Conservation (phyloP, 1,140 invertebrate species). For the Tetraneura akinire region DNA sequence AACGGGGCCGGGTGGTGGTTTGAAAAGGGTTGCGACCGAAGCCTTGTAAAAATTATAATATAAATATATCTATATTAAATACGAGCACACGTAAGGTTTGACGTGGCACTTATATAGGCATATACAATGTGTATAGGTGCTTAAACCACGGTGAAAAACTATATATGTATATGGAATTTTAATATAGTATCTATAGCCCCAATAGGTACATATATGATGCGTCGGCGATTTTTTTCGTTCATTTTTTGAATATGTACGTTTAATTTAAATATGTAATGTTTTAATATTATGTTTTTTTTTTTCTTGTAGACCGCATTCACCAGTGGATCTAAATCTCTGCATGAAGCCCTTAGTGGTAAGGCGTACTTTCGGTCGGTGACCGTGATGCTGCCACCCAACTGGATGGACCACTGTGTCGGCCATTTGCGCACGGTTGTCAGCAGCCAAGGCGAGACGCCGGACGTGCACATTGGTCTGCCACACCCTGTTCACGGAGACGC, state of each 20-base stretch:
- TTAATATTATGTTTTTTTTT: conserved; percentile 47
- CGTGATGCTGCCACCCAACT: conserved; percentile 63
- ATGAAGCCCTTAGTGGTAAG: conserved; percentile 62
- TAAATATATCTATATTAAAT: background rate
- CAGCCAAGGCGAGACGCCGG: conserved; percentile 60
- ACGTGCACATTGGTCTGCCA: conserved; percentile 62
- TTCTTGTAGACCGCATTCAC: conserved; percentile 61
- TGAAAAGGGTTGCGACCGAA: background rate
- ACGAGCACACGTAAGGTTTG: conserved; percentile 38
- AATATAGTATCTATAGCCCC: too few relatives aligned
- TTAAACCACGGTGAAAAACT: conserved; percentile 6
- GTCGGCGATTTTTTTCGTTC: too few relatives aligned
- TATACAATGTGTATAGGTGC: too few relatives aligned
- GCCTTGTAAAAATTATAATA: background rate
- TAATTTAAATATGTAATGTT: background rate
- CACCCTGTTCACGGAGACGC: conserved; percentile 62
- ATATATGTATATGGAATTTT: too few relatives aligned
- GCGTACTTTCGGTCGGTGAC: conserved; percentile 62
- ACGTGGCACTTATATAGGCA: background rate
- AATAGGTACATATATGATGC: background rate
- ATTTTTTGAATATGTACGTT: too few relatives aligned
- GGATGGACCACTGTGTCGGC: conserved; percentile 62
- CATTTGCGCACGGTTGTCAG: conserved; percentile 54
- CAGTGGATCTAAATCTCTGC: conserved; percentile 61
- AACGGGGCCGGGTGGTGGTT: background rate